Percentiles rank a stretch among this genome's conserved stretches.
phyloP scores from a whole-genome alignment of 2,797 vertebrate species.

The Dipus sagitta region DNA sequence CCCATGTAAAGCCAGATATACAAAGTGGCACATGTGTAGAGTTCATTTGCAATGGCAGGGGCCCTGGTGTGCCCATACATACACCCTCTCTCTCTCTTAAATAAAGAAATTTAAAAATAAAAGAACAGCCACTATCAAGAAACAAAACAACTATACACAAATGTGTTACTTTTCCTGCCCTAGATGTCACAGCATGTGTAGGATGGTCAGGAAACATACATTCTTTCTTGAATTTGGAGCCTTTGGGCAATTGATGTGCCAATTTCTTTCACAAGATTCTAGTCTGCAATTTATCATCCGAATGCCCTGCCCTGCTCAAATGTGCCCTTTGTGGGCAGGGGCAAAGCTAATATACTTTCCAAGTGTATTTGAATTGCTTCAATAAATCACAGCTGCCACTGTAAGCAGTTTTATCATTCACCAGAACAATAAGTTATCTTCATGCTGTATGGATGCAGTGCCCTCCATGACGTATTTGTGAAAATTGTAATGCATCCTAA shows the following conservation, averaged over 20 bases:
- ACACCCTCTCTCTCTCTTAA: too few species aligned
- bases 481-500: constrained; percentile 83
- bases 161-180: constrained; percentile 80
- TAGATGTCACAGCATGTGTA: constrained; percentile 70
- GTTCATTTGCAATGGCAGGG: too few species aligned
- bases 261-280: constrained; percentile 85
- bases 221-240: constrained; percentile 84
- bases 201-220: constrained; percentile 81
- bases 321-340: constrained; percentile 87
- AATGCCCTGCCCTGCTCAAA: constrained; percentile 82
- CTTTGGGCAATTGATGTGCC: constrained; percentile 86
- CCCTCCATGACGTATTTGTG: constrained; percentile 83
- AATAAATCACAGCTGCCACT: constrained; percentile 90
- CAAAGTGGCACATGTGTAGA: too few species aligned
- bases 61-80: too few species aligned
- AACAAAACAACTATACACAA: constrained; percentile 62
- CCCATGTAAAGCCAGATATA: too few species aligned
- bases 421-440: constrained; percentile 86
- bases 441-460: constrained; percentile 78
- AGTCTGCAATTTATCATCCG: constrained; percentile 87
- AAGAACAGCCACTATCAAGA: background rate
- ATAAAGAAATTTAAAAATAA: too few species aligned
- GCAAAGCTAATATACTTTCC: constrained; percentile 89
- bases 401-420: constrained; percentile 87
- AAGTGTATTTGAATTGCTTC: constrained; percentile 89